A percentile compares a stretch with the other conserved stretches of the same genome.
These are phyloP conservation scores for Ellobius talpinus DNA, from an alignment of 2,113 vertebrate genomes.

Conservation along the genomic window DNA sequence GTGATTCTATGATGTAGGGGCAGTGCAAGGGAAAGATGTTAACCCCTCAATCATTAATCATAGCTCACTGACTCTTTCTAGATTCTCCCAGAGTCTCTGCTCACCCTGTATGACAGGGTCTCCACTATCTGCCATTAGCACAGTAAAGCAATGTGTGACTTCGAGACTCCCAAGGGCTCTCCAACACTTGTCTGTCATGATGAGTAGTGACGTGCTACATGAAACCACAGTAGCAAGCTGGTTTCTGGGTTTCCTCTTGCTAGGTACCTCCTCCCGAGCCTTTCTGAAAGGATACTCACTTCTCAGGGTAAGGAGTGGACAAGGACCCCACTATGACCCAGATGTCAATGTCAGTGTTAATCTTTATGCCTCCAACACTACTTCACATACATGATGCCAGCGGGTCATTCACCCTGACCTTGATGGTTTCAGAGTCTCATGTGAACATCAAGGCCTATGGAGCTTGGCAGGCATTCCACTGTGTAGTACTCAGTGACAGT, in stretches of 20 bases:
- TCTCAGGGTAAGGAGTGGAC: fast-evolving
- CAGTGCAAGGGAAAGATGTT: fast-evolving
- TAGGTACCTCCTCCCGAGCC: neutral
- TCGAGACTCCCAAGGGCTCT: neutral
- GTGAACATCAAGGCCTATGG: neutral
- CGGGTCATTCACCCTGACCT: fast-evolving
- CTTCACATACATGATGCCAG: too few species aligned
- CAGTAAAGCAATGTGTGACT: fast-evolving
- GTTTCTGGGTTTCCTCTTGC: neutral
- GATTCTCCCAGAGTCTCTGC: neutral
- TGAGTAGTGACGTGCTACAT: fast-evolving
- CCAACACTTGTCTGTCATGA: neutral
- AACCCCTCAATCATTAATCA: fast-evolving
- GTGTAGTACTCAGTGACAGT: neutral
- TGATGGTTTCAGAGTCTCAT: neutral
- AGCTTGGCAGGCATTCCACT: neutral
- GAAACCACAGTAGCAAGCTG: fast-evolving
- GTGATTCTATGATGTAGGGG: neutral
- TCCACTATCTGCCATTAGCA: too few species aligned
- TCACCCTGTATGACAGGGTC: fast-evolving
- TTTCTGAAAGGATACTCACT: fast-evolving
- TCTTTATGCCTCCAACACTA: fast-evolving
- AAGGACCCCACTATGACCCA: neutral
- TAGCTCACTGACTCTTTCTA: fast-evolving
- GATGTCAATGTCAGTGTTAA: neutral